phyloP scores from a whole-genome alignment of 2,888 invertebrate genomes.

The Leptinotarsa rubiginosa region DNA sequence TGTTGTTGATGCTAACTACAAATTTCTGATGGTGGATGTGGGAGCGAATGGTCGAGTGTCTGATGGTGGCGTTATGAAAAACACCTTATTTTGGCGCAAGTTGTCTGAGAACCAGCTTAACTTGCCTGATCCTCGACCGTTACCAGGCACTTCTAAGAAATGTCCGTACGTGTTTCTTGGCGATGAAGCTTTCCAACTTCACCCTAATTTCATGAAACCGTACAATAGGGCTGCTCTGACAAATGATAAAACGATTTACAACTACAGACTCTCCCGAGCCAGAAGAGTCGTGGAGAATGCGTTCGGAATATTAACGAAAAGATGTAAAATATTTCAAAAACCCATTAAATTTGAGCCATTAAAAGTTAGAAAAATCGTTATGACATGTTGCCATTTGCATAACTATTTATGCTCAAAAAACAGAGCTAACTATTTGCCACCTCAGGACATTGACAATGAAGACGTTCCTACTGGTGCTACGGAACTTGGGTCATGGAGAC shows the following conservation, averaged over 20 bases:
- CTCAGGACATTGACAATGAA: constrained; percentile 29
- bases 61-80: too few relatives aligned
- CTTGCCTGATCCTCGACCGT: too few relatives aligned
- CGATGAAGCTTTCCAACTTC: constrained; percentile 49
- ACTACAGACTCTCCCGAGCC: too few relatives aligned
- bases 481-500: constrained; percentile 38
- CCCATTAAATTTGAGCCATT: constrained; percentile 25
- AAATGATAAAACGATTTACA: constrained; percentile 38
- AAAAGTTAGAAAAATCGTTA: constrained; percentile 24
- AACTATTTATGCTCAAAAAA: constrained; percentile 30
- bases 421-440: constrained; percentile 30
- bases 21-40: too few relatives aligned
- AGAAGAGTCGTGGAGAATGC: too few relatives aligned
- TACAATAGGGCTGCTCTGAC: constrained; percentile 39
- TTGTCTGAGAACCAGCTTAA: too few relatives aligned
- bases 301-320: constrained; percentile 38
- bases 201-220: constrained; percentile 43
- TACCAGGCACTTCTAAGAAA: too few relatives aligned
- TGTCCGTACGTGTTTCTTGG: constrained; percentile 43
- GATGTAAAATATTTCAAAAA: constrained; percentile 35
- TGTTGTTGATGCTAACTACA: too few relatives aligned
- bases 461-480: constrained; percentile 30
- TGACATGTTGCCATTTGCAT: constrained; percentile 20
- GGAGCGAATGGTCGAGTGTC: too few relatives aligned
- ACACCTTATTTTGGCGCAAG: too few relatives aligned